Conservation (phyloP, 2,888 invertebrate genomes). For the Stegana nigrithorax region DNA sequence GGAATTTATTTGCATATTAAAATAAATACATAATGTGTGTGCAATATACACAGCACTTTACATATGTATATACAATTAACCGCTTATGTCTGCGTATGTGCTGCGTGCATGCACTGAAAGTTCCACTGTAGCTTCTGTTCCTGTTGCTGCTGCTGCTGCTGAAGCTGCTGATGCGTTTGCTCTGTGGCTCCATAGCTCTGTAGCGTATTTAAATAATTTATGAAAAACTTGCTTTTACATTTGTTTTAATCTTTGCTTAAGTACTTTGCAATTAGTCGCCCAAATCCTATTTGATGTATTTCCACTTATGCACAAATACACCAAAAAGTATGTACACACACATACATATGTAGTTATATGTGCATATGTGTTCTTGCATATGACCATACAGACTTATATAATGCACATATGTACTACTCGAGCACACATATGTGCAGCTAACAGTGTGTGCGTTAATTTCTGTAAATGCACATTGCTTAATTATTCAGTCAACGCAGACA, state of each 20-base stretch:
- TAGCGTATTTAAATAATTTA: conserved; percentile 60
- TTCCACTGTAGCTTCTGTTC: background rate
- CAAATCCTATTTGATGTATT: conserved; percentile 53
- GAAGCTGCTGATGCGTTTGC: no score
- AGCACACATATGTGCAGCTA: conserved; percentile 14
- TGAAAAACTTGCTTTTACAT: conserved; percentile 59
- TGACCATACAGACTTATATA: no score
- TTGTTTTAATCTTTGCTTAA: conserved; percentile 63
- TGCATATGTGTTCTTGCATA: no score
- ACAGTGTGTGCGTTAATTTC: conserved; percentile 48
- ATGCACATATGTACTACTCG: no score
- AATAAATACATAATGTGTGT: conserved; percentile 35
- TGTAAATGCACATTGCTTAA: conserved; percentile 56
- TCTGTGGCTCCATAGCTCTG: background rate
- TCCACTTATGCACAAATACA: background rate
- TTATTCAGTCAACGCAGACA: conserved; percentile 51
- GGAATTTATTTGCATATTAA: conserved; percentile 50
- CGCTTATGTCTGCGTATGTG: conserved; percentile 11
- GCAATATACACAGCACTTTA: background rate
- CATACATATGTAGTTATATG: conserved; percentile 10
- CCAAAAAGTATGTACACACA: conserved; percentile 27
- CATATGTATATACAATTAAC: conserved; percentile 25
- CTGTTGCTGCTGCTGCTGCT: background rate
- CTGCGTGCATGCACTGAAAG: background rate
- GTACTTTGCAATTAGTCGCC: conserved; percentile 66